phyloP scores from a whole-genome alignment of 92 coral and sea anemone genomes.

The Palythoa caribaeorum region DNA sequence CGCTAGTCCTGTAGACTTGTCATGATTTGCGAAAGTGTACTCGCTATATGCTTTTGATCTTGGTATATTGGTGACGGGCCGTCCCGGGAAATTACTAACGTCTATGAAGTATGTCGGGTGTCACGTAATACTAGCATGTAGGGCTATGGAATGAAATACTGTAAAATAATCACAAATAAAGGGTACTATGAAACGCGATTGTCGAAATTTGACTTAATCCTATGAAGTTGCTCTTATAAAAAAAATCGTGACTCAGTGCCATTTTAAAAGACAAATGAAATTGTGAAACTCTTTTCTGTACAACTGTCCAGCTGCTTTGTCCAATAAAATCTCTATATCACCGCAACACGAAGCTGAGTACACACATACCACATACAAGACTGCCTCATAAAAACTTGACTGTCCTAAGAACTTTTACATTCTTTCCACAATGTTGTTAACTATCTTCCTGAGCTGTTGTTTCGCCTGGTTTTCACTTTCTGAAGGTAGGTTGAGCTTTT shows the following conservation, averaged over 20 bases:
- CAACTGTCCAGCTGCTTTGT: constrained; percentile 10
- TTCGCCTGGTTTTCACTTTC: not conserved
- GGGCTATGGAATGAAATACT: not conserved
- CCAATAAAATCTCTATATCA: constrained; percentile 1
- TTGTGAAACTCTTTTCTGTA: not conserved
- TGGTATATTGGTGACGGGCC: no score
- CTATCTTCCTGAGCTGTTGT: not conserved
- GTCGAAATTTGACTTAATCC: no score
- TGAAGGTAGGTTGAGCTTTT: not conserved
- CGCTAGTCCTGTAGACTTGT: no score
- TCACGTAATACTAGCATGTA: no score
- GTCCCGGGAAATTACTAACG: no score
- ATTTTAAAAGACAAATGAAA: not conserved
- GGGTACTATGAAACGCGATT: no score
- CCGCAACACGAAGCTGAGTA: not conserved
- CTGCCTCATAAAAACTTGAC: not conserved
- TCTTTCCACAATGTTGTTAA: not conserved
- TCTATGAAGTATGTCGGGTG: no score
- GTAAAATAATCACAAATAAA: no score
- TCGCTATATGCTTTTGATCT: no score
- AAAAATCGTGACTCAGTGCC: not conserved
- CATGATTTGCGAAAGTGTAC: no score
- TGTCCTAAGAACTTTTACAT: not conserved
- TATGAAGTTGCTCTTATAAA: not conserved
- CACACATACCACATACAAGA: not conserved